Conservation (phyloP, 2,113 vertebrate genomes). For the Machaerirhynchus nigripectus region DNA sequence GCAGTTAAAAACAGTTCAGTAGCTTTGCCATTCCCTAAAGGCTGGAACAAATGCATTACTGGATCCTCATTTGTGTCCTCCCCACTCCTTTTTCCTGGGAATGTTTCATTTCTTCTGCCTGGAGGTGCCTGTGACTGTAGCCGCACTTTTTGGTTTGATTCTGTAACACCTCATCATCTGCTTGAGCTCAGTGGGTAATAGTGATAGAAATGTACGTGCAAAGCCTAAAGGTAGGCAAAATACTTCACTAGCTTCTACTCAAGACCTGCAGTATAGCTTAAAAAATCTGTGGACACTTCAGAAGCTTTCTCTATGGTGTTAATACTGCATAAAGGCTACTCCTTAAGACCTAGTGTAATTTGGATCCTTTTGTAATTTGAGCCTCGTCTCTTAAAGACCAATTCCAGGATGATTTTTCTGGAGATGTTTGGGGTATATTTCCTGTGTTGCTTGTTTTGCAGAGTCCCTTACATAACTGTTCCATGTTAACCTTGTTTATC, state of each 20-base stretch:
- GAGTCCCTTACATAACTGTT: background rate
- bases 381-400: background rate
- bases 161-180: background rate
- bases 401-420: background rate
- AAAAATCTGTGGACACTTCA: background rate
- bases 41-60: background rate
- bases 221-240: background rate
- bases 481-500: background rate
- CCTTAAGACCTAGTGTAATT: background rate
- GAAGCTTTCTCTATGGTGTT: background rate
- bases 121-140: background rate
- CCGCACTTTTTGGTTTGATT: background rate
- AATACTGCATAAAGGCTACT: background rate
- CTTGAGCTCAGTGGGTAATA: background rate
- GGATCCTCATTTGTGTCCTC: background rate
- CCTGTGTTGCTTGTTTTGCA: background rate
- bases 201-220: background rate
- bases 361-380: background rate
- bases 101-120: background rate
- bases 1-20: background rate
- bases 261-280: background rate
- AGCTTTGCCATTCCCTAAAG: background rate
- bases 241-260: background rate
- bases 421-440: background rate
- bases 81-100: background rate